Evolutionary conservation across 2,113 vertebrate genomes (phyloP).

Genomic region (Catharus bicknelli): DNA sequence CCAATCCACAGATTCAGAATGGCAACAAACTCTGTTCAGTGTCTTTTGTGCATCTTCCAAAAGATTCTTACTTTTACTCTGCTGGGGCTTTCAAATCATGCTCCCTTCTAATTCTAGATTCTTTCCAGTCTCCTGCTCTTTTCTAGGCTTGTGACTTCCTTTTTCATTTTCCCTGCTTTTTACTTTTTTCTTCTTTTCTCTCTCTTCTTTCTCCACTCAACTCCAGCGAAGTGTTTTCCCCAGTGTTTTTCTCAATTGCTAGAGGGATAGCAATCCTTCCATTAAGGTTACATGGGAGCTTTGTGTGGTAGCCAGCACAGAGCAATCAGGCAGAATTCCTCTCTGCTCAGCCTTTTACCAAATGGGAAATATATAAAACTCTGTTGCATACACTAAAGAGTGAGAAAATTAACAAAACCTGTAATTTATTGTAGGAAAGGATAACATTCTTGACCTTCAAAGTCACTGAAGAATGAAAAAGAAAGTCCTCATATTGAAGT

Average conservation of each 20-base stretch:
- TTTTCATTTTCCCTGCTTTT: neutral
- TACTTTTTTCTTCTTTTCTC: neutral
- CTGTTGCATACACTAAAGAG: neutral
- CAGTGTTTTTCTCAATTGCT: neutral
- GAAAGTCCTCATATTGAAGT: neutral
- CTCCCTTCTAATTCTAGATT: neutral
- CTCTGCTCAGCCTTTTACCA: neutral
- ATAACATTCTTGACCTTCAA: neutral
- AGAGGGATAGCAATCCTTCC: neutral
- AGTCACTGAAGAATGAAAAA: neutral
- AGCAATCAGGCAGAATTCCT: neutral
- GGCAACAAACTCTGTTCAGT: neutral
- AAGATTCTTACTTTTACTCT: neutral
- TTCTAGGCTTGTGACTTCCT: neutral
- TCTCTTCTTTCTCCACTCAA: neutral
- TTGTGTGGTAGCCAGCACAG: neutral
- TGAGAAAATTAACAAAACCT: neutral
- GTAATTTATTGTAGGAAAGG: neutral
- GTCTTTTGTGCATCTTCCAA: neutral
- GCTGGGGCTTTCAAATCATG: neutral
- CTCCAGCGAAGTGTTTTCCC: neutral
- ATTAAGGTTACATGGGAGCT: neutral
- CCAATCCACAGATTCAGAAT: neutral
- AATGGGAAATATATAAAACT: neutral
- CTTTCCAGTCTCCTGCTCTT: neutral